phyloP scores from a whole-genome alignment of 2,888 invertebrate species.

The Dryocosmus kuriphilus region DNA sequence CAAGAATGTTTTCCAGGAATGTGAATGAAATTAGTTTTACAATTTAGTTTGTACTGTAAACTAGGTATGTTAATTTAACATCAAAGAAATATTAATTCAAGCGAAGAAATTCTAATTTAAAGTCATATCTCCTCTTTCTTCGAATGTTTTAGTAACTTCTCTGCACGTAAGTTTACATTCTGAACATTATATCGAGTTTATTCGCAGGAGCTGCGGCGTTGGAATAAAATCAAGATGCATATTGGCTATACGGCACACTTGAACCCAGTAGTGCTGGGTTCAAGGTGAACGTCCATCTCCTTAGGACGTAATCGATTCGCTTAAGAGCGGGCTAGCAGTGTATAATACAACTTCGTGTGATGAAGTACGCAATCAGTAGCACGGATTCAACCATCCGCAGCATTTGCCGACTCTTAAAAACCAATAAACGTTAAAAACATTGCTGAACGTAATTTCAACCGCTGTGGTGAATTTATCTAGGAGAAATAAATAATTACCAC shows the following conservation, averaged over 20 bases:
- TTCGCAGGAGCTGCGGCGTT: background rate
- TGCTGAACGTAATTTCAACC: slow-evolving; percentile 2
- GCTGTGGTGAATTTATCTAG: slow-evolving; percentile 17
- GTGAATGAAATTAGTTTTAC: too few relatives aligned
- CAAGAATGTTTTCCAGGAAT: too few relatives aligned
- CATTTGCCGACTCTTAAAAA: slow-evolving; percentile 25
- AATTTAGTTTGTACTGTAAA: too few relatives aligned
- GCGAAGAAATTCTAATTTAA: background rate
- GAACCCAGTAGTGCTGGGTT: slow-evolving; percentile 35
- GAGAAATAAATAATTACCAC: background rate
- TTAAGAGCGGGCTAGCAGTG: slow-evolving; percentile 29
- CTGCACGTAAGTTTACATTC: background rate
- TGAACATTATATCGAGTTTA: background rate
- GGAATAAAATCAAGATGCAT: slow-evolving; percentile 31
- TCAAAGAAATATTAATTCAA: background rate
- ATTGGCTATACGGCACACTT: slow-evolving; percentile 17
- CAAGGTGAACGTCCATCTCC: slow-evolving; percentile 40
- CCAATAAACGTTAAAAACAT: slow-evolving; percentile 32
- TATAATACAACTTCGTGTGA: slow-evolving; percentile 21
- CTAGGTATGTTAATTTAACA: background rate
- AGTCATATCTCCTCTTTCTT: background rate
- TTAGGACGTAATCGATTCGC: slow-evolving; percentile 38
- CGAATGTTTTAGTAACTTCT: background rate
- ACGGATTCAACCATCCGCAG: slow-evolving; percentile 10
- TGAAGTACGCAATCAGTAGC: slow-evolving; percentile 28